Conservation (phyloP, 2,113 vertebrate genomes). For the Spea bombifrons region DNA sequence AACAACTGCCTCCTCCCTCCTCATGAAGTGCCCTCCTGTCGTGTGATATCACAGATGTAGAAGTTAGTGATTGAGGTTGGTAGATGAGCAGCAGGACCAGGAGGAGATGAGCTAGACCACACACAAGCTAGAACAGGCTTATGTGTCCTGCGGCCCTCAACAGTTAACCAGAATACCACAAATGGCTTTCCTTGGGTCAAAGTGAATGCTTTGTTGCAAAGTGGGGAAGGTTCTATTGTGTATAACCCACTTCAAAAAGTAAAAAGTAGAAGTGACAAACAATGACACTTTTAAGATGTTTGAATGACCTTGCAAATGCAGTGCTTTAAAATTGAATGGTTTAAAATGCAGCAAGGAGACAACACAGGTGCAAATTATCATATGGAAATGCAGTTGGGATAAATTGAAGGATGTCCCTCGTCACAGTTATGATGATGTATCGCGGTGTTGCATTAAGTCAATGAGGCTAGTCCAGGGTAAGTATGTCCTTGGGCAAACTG, state of each 20-base stretch:
- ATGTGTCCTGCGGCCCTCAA: neutral
- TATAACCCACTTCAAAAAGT: neutral
- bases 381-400: constrained; percentile 1
- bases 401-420: neutral
- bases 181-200: too few species aligned
- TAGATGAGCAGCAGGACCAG: constrained; percentile 6
- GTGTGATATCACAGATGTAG: constrained; percentile 37
- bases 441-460: neutral
- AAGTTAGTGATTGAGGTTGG: constrained; percentile 15
- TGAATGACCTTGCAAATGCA: neutral
- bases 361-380: neutral
- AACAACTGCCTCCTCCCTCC: constrained; percentile 25
- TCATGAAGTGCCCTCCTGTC: constrained; percentile 5
- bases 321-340: neutral
- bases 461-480: neutral
- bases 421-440: constrained; percentile 14
- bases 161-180: neutral
- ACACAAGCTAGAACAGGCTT: neutral
- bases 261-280: neutral
- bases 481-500: constrained; percentile 17
- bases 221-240: neutral
- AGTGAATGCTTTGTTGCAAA: too few species aligned
- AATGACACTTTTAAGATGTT: neutral
- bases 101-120: neutral
- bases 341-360: neutral